These are phyloP conservation scores for Aphidius colemani DNA, from an alignment of 2,888 invertebrate genomes.

Conservation along the genomic window DNA sequence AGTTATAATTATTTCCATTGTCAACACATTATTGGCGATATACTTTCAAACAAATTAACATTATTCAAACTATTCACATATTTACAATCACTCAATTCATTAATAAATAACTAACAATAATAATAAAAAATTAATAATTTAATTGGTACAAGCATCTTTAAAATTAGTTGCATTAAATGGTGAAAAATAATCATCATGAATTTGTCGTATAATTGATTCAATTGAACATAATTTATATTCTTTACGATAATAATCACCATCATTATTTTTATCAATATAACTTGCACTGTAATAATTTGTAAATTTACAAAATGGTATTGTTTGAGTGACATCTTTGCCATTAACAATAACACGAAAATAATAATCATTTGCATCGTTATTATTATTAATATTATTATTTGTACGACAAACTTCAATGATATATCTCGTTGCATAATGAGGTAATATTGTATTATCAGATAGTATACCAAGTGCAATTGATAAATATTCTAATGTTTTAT, in stretches of 20 bases:
- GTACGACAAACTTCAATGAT: conserved; percentile 87
- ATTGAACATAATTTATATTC: conserved; percentile 77
- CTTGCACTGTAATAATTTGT: conserved; percentile 63
- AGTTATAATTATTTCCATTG: no score
- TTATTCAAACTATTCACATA: conserved; percentile 14
- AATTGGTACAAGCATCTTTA: conserved; percentile 74
- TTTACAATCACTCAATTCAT: neutral
- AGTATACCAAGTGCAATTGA: conserved; percentile 79
- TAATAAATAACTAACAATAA: no score
- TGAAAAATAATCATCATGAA: conserved; percentile 85
- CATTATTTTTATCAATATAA: conserved; percentile 44
- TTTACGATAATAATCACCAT: conserved; percentile 61
- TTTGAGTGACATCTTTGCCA: conserved; percentile 83
- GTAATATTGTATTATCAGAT: conserved; percentile 65
- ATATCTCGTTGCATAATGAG: conserved; percentile 85
- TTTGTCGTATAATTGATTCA: conserved; percentile 83
- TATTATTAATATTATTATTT: conserved; percentile 64
- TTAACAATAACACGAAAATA: conserved; percentile 85
- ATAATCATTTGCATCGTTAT: conserved; percentile 69
- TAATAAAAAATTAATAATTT: conserved; percentile 28
- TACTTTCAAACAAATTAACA: conserved; percentile 15
- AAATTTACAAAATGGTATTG: conserved; percentile 78
- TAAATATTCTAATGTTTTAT: conserved; percentile 85
- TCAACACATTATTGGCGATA: neutral
- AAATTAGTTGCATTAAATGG: conserved; percentile 86